Base-by-base conservation (phyloP, 2,113 vertebrate genomes). In the Tachysurus fulvidraco region DNA sequence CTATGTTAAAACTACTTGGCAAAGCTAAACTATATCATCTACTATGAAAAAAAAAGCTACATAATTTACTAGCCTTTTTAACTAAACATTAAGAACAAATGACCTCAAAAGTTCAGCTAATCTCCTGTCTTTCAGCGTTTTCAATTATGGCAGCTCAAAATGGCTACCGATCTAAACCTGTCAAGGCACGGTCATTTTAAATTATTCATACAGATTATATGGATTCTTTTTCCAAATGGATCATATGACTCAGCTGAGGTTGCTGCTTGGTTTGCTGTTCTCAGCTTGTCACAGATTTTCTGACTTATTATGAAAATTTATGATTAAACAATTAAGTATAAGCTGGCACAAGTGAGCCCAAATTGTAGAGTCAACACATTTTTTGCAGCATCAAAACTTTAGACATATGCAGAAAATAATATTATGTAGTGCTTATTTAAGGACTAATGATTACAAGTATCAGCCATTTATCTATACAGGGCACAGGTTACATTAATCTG, bases 171-270 rank as follows among this genome's bases (percentile, higher is more conserved):
- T 50, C 69, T 50, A 76, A 64, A 85, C 65, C 62, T 71, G 9
- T 57, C 44, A 59, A 17, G 54, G 64, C 64, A 82, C 8, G 9
- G 28, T 60, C 52, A 28, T 71, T 71, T 73, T 81, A 30, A 86
- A 81, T 86, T 60, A 86, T 73, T 86, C 78, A 60, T 54, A 23
- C 44, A 36, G 57, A 41, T 85, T 71, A 80, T 80, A 86, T 69
- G 30, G 46, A 67, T 85, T 85, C 65, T 85, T 64, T 28, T 50
- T 30, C 62, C 52, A 69, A 79, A 69, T n/a, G 52, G 77, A 81
- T 69, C 28, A 86, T 57, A 73, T 50, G 54, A 44, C 23, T 81
- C 30, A 44, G 52, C 36, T 81, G 52, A 69, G 62, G 52, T 73
- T 36, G 77, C 44, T 17, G 41, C 30, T 59, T 81, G 85, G 13